phyloP scores from a whole-genome alignment of 2,888 invertebrate species.

The Chaitophorus viminalis region DNA sequence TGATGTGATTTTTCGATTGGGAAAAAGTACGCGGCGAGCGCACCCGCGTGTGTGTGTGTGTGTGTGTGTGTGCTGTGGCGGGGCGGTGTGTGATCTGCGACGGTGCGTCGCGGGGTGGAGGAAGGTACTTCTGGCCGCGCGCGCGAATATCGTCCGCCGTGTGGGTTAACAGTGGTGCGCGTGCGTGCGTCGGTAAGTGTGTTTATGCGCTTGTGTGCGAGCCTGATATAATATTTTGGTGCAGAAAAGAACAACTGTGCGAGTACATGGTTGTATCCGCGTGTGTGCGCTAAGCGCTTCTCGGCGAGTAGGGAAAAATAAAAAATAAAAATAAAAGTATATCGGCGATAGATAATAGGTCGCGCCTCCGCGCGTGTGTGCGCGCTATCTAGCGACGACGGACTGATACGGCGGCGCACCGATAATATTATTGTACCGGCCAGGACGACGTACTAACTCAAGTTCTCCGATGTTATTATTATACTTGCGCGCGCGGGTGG shows the following conservation, averaged over 20 bases:
- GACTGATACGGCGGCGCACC: not conserved
- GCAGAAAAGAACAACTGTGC: too few relatives aligned
- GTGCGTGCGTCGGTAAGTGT: not conserved
- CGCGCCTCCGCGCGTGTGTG: not conserved
- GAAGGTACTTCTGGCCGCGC: constrained; percentile 21
- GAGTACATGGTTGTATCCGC: too few relatives aligned
- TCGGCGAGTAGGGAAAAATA: not conserved
- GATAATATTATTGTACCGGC: not conserved
- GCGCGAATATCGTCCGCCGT: constrained; percentile 46
- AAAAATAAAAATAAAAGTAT: not conserved
- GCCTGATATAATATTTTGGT: too few relatives aligned
- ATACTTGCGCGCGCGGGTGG: not conserved
- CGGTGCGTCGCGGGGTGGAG: not conserved
- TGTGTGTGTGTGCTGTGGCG: not conserved
- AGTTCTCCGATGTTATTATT: not conserved
- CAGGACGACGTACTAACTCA: too few relatives aligned
- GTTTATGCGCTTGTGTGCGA: not conserved
- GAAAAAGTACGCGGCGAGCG: constrained; percentile 34
- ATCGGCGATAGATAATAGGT: not conserved
- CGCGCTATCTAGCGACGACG: not conserved
- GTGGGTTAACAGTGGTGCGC: too few relatives aligned
- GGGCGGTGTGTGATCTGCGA: not conserved
- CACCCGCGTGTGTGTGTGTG: not conserved
- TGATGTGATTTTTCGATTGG: constrained; percentile 60
- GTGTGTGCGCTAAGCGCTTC: too few relatives aligned